Evolutionary conservation across 2,888 invertebrate species (phyloP).

Genomic region (Notocelia uddmanniana): DNA sequence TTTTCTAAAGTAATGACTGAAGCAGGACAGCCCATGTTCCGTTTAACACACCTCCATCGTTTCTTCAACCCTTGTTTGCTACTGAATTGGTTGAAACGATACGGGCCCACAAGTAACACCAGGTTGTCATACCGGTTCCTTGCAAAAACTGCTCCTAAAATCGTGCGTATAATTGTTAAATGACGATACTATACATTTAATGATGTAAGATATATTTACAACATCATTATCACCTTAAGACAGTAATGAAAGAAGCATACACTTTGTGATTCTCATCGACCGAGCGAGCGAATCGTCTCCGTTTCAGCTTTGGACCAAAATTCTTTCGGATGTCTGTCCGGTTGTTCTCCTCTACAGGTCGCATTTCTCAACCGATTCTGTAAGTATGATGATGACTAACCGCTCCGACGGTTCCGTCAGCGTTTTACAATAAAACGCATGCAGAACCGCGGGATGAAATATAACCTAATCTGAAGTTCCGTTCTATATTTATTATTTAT

Average conservation of each 20-base stretch:
- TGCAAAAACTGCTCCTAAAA: slow-evolving; percentile 13
- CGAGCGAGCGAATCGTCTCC: too few relatives aligned
- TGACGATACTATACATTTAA: not conserved
- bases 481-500: too few relatives aligned
- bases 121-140: not conserved
- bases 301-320: too few relatives aligned
- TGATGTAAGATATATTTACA: not conserved
- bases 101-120: slow-evolving; percentile 8
- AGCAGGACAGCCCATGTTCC: not conserved
- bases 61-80: slow-evolving; percentile 13
- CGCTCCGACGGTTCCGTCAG: too few relatives aligned
- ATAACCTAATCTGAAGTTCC: too few relatives aligned
- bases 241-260: not conserved
- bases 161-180: not conserved
- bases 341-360: too few relatives aligned
- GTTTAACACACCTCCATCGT: slow-evolving; percentile 23
- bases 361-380: too few relatives aligned
- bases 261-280: too few relatives aligned
- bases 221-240: not conserved
- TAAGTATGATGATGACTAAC: too few relatives aligned
- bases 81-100: slow-evolving; percentile 16
- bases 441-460: too few relatives aligned
- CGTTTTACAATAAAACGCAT: too few relatives aligned
- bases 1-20: slow-evolving; percentile 19
- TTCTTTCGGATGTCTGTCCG: too few relatives aligned